Base-by-base conservation (phyloP, 2,113 vertebrate species). In the Lophochroa leadbeateri region DNA sequence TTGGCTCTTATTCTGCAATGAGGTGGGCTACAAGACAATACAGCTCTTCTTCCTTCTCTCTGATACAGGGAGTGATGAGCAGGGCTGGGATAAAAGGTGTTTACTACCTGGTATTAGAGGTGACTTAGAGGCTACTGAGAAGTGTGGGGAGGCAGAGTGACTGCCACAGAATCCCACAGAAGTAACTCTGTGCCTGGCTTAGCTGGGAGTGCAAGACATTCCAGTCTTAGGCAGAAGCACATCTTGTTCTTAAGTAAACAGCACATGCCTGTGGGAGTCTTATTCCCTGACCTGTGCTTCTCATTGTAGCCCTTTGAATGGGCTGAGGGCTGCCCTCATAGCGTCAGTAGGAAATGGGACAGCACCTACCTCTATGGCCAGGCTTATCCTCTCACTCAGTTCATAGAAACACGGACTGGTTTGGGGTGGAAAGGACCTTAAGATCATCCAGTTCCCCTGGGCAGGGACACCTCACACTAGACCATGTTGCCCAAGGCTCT, bases 191-290 rank as follows among this genome's bases (percentile, higher is more conserved):
- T 70, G 57, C 52, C 13, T 74, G 79, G 12, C 13, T 75, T 81
- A 43, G 35, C 63, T 76, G 53, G 63, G 10, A 85, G n/a, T 31
- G 10, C 17, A 1, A 25, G 1, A 75, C 3, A 0, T 79, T 84
- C 61, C 28, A 13, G 17, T n/a, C 57, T 74, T 68, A 65, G 41
- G 47, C 57, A 61, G 65, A 35, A 81, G 19, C 21, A 28, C 4
- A 11, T 52, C 24, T 67, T 50, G 11, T 39, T 91, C 31, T 60
- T 74, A 18, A 24, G 35, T 29, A 14, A 53, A 29, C 11, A 19
- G 46, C 44, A 16, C 6, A 1, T n/a, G n/a, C 20, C 8, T 52
- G 0, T 55, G 55, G 21, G 37, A 52, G 27, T 67, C 29, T 61
- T 61, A 16, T 60, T 29, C 21, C 12, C 23, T 57, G 57, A 25